Base-by-base conservation (phyloP, 2,888 invertebrate species). In the Megamerina dolium region DNA sequence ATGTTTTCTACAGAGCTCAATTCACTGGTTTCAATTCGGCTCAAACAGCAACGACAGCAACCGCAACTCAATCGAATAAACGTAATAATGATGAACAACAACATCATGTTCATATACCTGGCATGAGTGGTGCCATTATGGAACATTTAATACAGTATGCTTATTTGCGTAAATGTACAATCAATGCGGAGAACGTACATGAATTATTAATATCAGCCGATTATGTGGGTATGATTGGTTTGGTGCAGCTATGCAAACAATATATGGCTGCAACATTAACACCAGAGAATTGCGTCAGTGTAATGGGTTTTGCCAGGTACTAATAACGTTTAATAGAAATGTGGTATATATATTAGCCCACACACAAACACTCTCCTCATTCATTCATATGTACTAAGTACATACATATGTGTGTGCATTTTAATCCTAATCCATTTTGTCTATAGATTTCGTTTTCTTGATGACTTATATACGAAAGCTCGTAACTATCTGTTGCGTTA, bases 171-270 rank as follows among this genome's bases (percentile, higher is more conserved):
- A 81, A 82, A 51, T 78, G 88, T 41, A 80, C 82, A 46, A 79
- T 94, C 18, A 83, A 77, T 45, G 78, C 81, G 27, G 78, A 82
- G 23, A 93, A 91, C 63, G 90, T 92, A 1, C 84, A 85, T 59
- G 80, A 83, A 58, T 74, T 94, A 12, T 76, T 93, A 30, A 81
- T 86, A 56, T 84, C 87, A 0, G 89, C 93, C 3, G 93, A 94
- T 73, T 93, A 91, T 66, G 80, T 94, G 41, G 84, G 87, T 57
- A 85, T 93, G 53, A 74, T 85, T 34, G 89, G 89, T 1, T 81
- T 93, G 33, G 76, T 90, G 38, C 81, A 85, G 52, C 76, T 85
- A 16, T 93, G 93, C 69, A 86, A 85, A 60, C 80, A 85, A 35
- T 89, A 81, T 61, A 76, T 94, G 13, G 76, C 79, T 41, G 71